Evolutionary conservation across 2,113 vertebrate genomes (phyloP).

Genomic region (Irena cyanogastra): DNA sequence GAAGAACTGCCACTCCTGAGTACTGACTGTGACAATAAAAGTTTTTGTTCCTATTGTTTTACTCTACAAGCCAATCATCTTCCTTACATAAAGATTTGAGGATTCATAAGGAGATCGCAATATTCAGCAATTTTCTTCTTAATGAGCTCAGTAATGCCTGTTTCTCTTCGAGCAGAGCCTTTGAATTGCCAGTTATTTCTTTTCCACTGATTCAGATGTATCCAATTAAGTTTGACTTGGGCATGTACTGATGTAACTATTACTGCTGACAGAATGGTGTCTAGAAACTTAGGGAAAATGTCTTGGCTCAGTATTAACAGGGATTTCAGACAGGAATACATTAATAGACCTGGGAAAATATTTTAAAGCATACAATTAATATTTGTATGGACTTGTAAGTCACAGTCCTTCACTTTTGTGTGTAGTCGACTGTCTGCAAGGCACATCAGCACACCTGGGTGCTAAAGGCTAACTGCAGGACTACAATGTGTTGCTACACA

Average conservation of each 20-base stretch:
- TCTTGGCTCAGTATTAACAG: conserved; percentile 5
- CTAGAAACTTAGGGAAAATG: background rate
- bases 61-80: conserved; percentile 49
- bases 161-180: conserved; percentile 39
- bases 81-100: conserved; percentile 52
- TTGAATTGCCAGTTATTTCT: conserved; percentile 63
- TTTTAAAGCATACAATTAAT: background rate
- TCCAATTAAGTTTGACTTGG: conserved; percentile 62
- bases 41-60: conserved; percentile 62
- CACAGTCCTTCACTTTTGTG: background rate
- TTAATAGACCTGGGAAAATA: background rate
- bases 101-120: conserved; percentile 39
- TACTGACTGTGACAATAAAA: conserved; percentile 62
- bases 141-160: conserved; percentile 62
- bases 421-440: background rate
- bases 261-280: conserved; percentile 7
- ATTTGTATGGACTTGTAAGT: background rate
- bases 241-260: conserved; percentile 15
- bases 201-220: conserved; percentile 57
- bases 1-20: conserved; percentile 64
- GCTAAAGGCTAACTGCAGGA: background rate
- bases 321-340: background rate
- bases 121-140: conserved; percentile 69
- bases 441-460: background rate
- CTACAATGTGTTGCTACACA: background rate